Base-by-base conservation (phyloP, 2,797 vertebrate species). In the Typhlichthys subterraneus region DNA sequence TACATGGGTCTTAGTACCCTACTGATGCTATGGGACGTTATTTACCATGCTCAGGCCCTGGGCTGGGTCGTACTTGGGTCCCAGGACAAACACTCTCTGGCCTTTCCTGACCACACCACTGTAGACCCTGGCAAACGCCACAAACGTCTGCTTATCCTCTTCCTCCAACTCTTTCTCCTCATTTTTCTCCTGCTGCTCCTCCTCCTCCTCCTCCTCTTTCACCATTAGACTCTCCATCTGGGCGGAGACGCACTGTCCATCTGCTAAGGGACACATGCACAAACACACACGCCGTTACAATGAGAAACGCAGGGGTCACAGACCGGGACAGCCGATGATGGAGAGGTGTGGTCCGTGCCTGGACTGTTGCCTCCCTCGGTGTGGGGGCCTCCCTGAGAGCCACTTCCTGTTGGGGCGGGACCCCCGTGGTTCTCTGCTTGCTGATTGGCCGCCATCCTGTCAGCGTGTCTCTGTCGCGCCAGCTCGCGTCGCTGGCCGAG, bases 121-220 rank as follows among this genome's bases (percentile, higher is more conserved):
- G 91, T 95, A 99, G 12, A 99, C 94, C 10, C 97, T 90, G 0
- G 97, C 97, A 49, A 99, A 99, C 0, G 96, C 97, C 55, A 99
- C 74, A 14, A 99, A 99, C 61, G 86, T 80, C 57, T 96, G 94
- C 52, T 87, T 95, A 57, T 46, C 69, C 11, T 90, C 83, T 64
- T 83, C 86, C 15, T 94, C 93, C 57, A 93, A 92, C 33, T 38
- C 33, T 38, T 38, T 38, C 33, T 38, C 42, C 65, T 66, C 31
- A 23, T 23, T 23, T 23, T 23, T 23, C 33, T 38, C 33, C 8
- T 38, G 2, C 33, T 38, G 33, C 65, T 66, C 13, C 2, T 57
- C 77, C 0, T 42, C 54, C 14, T 42, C 53, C 72, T 76, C 45
- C 19, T 55, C 72, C 0, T 80, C 73, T 31, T 82, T 90, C 19